Conservation (phyloP, 1,140 invertebrate genomes). For the Penaeus japonicus region DNA sequence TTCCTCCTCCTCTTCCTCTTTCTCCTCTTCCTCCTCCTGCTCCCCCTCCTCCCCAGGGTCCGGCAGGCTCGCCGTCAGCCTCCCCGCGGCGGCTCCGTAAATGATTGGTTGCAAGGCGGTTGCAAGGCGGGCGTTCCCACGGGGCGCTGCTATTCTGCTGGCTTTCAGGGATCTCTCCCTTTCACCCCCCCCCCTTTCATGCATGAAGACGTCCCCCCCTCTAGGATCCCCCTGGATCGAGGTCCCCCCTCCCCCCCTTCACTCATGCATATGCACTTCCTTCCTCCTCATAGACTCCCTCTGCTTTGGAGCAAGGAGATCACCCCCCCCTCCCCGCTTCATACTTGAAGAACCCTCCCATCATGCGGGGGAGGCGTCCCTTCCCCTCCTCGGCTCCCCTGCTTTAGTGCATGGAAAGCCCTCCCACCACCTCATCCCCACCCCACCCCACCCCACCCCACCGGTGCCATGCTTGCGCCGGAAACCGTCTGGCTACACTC, state of each 20-base stretch:
- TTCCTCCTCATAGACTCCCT: background rate
- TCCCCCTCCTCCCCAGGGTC: background rate
- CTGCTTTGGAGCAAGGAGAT: too few species aligned
- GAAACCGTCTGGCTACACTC: too few species aligned
- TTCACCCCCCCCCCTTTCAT: background rate
- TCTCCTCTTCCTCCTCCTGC: background rate
- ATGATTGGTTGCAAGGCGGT: too few species aligned
- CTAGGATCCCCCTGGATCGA: background rate
- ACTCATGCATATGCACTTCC: background rate
- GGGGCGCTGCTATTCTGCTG: too few species aligned
- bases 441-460: too few species aligned
- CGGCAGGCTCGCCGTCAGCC: background rate
- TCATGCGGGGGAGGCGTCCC: background rate
- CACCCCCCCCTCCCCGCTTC: background rate
- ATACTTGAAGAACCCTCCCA: background rate
- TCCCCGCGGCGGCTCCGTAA: too few species aligned
- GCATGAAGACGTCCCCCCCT: background rate
- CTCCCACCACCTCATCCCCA: too few species aligned
- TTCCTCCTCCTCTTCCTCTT: background rate
- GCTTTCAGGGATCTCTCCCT: too few species aligned
- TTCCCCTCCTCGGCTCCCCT: background rate
- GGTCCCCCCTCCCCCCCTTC: background rate
- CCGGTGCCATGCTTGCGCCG: too few species aligned
- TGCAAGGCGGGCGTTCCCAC: too few species aligned
- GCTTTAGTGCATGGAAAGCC: too few species aligned